Conservation (phyloP, 1,140 invertebrate genomes). For the Drosophila miranda region DNA sequence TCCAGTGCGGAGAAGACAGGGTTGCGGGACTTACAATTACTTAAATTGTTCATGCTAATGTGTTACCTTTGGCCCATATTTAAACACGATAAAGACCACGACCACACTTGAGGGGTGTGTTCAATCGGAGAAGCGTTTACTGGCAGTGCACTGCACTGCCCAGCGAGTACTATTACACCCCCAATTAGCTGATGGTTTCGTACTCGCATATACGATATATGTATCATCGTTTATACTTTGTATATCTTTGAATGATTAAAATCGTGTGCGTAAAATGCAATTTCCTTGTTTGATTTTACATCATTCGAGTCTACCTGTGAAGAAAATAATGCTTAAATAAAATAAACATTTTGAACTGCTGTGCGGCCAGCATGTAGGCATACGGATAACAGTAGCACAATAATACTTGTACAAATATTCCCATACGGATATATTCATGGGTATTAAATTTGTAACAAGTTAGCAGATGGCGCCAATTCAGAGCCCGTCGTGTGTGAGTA, state of each 20-base stretch:
- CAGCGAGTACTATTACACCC: slow-evolving; percentile 50
- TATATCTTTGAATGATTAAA: slow-evolving; percentile 3
- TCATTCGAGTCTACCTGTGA: no score
- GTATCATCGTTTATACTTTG: background rate
- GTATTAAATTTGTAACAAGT: slow-evolving; percentile 55
- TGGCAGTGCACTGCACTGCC: slow-evolving; percentile 9
- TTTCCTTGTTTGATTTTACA: no score
- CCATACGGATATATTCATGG: slow-evolving; percentile 47
- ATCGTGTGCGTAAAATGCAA: no score
- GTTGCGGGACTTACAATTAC: slow-evolving; percentile 36
- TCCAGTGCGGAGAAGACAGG: slow-evolving; percentile 31
- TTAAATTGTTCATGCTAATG: slow-evolving; percentile 60
- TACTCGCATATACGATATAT: no score
- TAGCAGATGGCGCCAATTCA: slow-evolving; percentile 76
- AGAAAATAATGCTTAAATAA: no score
- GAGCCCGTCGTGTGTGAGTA: slow-evolving; percentile 38
- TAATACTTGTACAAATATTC: slow-evolving; percentile 28
- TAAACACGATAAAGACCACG: slow-evolving; percentile 33
- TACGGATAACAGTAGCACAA: no score
- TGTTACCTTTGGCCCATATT: slow-evolving; percentile 68
- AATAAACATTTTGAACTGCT: no score
- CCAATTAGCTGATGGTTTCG: slow-evolving; percentile 64
- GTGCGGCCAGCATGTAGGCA: no score
- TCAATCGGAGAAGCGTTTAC: slow-evolving; percentile 31
- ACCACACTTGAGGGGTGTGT: slow-evolving; percentile 41